Percentiles rank a stretch among this genome's conserved stretches.
Conservation (phyloP, 2,797 vertebrate species). For the Oophaga sylvatica region DNA sequence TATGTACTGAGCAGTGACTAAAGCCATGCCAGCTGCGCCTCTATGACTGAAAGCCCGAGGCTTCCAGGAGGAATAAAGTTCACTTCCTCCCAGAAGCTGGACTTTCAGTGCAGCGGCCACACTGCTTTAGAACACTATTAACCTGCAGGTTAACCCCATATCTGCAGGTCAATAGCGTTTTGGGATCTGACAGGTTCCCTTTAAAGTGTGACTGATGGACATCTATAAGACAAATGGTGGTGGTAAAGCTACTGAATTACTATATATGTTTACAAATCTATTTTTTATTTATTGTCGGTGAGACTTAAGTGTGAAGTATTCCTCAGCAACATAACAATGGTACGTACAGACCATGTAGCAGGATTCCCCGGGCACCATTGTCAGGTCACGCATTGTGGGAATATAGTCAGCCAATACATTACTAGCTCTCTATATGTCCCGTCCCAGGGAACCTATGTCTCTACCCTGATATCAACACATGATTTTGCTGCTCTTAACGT, state of each 20-base stretch:
- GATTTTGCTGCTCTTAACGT: conserved; percentile 72
- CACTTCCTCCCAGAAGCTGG: too few relatives aligned
- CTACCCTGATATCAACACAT: conserved; percentile 70
- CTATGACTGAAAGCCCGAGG: too few relatives aligned
- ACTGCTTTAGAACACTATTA: too few relatives aligned
- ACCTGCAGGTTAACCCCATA: too few relatives aligned
- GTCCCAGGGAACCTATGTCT: conserved; percentile 68
- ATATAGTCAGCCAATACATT: conserved; percentile 15
- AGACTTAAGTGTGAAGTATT: conserved; percentile 31
- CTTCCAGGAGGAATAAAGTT: too few relatives aligned
- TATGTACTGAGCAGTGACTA: too few relatives aligned
- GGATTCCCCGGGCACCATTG: background rate
- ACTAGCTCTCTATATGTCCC: conserved; percentile 63
- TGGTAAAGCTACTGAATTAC: conserved; percentile 12
- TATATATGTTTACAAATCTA: conserved; percentile 36
- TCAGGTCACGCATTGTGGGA: background rate
- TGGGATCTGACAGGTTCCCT: too few relatives aligned
- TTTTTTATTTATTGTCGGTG: conserved; percentile 22
- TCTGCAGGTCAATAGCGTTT: too few relatives aligned
- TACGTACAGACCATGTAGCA: conserved; percentile 8
- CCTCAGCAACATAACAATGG: conserved; percentile 8
- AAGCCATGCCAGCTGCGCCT: too few relatives aligned
- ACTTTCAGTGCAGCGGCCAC: too few relatives aligned
- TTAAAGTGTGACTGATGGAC: background rate
- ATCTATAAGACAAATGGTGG: background rate